phyloP scores from a whole-genome alignment of 2,113 vertebrate species.

The cattle (Bos taurus) region ARS-UCD2.0 NC_037344.1:37822001-37822500 shows the following conservation, averaged over 20 bases:
- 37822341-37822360: not conserved
- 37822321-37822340: not conserved
- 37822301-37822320: not conserved
- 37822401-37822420: not conserved
- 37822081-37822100: not conserved
- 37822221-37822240: not conserved
- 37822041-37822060: not conserved
- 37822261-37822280: not conserved
- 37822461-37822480: not conserved
- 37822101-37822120: not conserved
- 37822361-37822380: not conserved
- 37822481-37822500: not conserved
- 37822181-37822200: not conserved
- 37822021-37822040: not conserved
- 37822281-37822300: not conserved
- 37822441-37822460: not conserved
- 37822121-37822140: not conserved
- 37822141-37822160: not conserved
- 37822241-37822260: not conserved
- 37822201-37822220: constrained; percentile 37
- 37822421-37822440: not conserved
- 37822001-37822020: not conserved
- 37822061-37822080: not conserved
- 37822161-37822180: not conserved
- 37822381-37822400: not conserved